Evolutionary conservation across 2,797 vertebrate species (phyloP), one percentile per base, ranked within the genome.

Genomic region (Lepus oiostolus): DNA sequence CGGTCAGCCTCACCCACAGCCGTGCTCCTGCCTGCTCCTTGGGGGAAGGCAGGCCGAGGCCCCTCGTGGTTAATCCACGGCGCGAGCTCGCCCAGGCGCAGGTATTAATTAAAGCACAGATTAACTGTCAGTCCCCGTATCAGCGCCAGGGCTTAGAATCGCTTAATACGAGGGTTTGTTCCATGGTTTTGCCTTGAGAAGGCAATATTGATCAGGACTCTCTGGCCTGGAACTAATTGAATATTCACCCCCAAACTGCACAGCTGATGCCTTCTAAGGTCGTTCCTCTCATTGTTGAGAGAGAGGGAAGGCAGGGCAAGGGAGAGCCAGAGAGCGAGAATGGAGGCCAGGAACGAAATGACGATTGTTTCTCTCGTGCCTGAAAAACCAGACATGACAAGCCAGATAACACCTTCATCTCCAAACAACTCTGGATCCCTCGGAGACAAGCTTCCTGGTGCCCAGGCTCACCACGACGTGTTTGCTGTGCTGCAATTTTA

Each of bases 211-310:
- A 97, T 96, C 96, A 74, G 83, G 89, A 93, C 26, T 90, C 93
- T 35, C 63, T 92, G 96, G 92, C 83, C 93, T 83, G 85, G 95
- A 96, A 95, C 96, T 96, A 96, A 97, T 83, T 87, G 95, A 92
- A 91, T 95, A 94, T 94, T 97, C 93, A 92, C 85, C 85, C 90
- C 92, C 67, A 94, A 96, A 93, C 32, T 72, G 71, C 85, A 92
- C 92, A 2, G 4, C 95, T 92, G 93, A 91, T 94, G 88, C 60
- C 68, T 38, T 86, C 38, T 54, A 93, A 94, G 79, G 85, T 76
- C 85, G 38, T 28, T 50, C 67, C 58, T 95, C 79, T 89, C 85
- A 42, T 22, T 88, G 92, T 86, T 67, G 84, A 62, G 4, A 32
- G 12, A 63, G 9, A 4, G 28, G 17, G 7, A 30, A 3, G n/a